Evolutionary conservation across 2,797 vertebrate species (phyloP).

Genomic region (Rachycentron canadum): DNA sequence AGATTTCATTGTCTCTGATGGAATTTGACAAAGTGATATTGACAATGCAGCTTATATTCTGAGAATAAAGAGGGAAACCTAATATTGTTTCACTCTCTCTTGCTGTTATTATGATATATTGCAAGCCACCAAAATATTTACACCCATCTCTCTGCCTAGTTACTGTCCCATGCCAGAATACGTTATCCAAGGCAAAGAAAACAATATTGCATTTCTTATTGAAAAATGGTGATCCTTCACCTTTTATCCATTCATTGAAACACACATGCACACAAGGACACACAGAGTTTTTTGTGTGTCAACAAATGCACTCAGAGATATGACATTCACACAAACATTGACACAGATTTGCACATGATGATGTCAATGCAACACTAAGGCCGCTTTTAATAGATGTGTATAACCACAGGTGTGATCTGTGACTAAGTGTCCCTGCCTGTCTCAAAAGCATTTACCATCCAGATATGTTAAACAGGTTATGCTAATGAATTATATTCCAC

Average conservation of each 20-base stretch:
- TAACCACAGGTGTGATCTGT: constrained; percentile 62
- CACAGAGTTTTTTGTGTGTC: constrained; percentile 16
- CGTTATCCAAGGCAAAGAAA: constrained; percentile 62
- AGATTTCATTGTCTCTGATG: constrained; percentile 71
- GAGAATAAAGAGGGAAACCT: constrained; percentile 65
- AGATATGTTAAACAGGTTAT: constrained; percentile 57
- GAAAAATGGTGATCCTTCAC: constrained; percentile 67
- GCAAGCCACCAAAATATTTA: constrained; percentile 59
- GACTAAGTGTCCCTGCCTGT: constrained; percentile 55
- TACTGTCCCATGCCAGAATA: constrained; percentile 55
- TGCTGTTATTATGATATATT: constrained; percentile 66
- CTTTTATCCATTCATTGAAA: constrained; percentile 58
- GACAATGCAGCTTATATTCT: constrained; percentile 67
- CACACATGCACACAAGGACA: constrained; percentile 23
- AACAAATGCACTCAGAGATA: constrained; percentile 16
- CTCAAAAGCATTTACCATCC: constrained; percentile 57
- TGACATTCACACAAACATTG: not conserved
- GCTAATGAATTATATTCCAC: constrained; percentile 55
- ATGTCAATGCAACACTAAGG: not conserved
- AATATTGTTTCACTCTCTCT: constrained; percentile 72
- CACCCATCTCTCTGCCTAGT: constrained; percentile 55
- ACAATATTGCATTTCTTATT: constrained; percentile 76
- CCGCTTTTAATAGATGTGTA: constrained; percentile 40
- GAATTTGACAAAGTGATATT: constrained; percentile 74
- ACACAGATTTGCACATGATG: not conserved